A percentile compares a stretch with the other conserved stretches of the same genome.
Evolutionary conservation across 53 echinoderm and acorn worm species (phyloP).

Genomic region (Mesocentrotus franciscanus): DNA sequence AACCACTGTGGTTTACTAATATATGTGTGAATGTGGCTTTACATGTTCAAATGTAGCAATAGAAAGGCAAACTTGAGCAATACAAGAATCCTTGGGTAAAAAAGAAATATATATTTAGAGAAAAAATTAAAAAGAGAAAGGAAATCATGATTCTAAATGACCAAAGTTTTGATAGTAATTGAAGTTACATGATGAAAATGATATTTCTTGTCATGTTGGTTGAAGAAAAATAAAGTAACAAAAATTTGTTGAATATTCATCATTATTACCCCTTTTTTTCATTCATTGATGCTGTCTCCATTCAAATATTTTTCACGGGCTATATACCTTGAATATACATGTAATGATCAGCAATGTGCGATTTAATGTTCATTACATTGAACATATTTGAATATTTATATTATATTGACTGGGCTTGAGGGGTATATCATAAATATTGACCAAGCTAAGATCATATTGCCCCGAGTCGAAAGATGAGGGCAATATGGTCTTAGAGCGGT

Average conservation of each 20-base stretch:
- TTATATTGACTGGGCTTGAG: no score
- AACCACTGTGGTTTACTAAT: no score
- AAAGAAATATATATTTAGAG: not conserved
- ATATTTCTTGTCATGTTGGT: not conserved
- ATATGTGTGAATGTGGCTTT: no score
- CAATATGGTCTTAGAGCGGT: no score
- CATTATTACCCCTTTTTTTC: not conserved
- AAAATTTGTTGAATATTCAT: not conserved
- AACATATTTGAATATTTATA: not conserved
- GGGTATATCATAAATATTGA: no score
- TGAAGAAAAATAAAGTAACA: not conserved
- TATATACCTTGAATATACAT: not conserved
- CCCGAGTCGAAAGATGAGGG: no score
- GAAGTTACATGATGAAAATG: not conserved
- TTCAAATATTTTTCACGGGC: no score
- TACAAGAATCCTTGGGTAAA: not conserved
- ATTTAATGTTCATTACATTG: not conserved
- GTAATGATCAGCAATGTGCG: not conserved
- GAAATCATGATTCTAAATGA: not conserved
- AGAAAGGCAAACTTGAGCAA: not conserved
- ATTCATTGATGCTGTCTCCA: not conserved
- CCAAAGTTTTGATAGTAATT: not conserved
- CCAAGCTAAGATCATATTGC: no score
- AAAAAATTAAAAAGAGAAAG: not conserved
- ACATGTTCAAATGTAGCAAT: not conserved